Conservation (phyloP, 2,888 invertebrate genomes). For the Vesta saturnalis region DNA sequence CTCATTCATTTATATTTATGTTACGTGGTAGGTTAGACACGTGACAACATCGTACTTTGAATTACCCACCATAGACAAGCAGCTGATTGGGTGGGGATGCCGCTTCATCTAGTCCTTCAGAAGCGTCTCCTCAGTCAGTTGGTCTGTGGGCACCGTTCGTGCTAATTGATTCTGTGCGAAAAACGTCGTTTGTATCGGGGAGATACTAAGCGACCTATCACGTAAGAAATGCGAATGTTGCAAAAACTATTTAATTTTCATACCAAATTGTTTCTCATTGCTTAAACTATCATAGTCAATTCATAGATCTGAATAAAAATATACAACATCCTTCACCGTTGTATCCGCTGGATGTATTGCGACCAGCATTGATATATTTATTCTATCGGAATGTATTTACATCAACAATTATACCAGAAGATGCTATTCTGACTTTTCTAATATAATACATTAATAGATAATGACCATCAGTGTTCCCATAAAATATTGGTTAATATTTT, state of each 20-base stretch:
- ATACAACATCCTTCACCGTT: not conserved
- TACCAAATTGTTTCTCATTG: no score
- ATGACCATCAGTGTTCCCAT: no score
- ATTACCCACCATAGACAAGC: no score
- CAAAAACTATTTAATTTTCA: not conserved
- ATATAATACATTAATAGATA: no score
- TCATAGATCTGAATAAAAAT: no score
- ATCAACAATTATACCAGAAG: not conserved
- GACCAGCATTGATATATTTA: not conserved
- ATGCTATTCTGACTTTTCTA: no score
- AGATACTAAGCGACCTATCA: not conserved
- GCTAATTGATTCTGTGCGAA: not conserved
- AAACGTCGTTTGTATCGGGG: not conserved
- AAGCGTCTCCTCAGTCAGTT: not conserved
- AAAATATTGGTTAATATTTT: no score
- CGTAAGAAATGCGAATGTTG: not conserved
- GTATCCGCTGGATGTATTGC: not conserved
- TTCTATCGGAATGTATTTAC: not conserved
- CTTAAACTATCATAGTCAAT: no score
- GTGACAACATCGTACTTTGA: no score
- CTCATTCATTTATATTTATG: no score
- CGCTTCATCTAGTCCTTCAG: not conserved
- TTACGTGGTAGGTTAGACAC: no score
- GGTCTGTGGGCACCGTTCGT: not conserved
- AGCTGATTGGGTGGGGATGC: not conserved